These are phyloP conservation scores for Lasioglossum morio DNA, from an alignment of 2,888 invertebrate genomes.

Conservation along the genomic window DNA sequence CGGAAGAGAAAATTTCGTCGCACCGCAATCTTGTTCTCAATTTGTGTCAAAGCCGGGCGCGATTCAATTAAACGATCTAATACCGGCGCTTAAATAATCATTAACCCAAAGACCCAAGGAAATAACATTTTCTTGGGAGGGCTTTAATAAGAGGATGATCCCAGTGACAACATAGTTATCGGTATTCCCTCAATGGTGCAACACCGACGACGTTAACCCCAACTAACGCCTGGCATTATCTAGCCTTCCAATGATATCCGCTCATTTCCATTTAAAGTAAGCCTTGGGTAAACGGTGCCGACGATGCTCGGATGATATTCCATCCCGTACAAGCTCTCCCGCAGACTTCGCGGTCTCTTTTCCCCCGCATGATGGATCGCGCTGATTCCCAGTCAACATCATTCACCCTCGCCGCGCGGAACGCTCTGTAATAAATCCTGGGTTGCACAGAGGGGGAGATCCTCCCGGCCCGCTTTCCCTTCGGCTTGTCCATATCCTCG, in stretches of 20 bases:
- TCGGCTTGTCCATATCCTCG: slow-evolving; percentile 15
- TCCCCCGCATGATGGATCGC: slow-evolving; percentile 38
- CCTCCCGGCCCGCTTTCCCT: background rate
- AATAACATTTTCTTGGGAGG: background rate
- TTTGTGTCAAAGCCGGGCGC: background rate
- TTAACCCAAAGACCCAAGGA: background rate
- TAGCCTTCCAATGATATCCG: slow-evolving; percentile 26
- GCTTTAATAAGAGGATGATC: slow-evolving; percentile 11
- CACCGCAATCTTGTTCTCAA: slow-evolving; percentile 2
- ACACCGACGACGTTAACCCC: slow-evolving; percentile 11
- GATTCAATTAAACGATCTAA: background rate
- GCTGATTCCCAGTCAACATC: slow-evolving; percentile 38
- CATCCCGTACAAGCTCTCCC: slow-evolving; percentile 16
- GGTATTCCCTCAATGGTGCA: slow-evolving; percentile 1
- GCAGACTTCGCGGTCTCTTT: slow-evolving; percentile 23
- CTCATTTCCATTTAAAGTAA: slow-evolving; percentile 57
- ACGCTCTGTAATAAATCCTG: slow-evolving; percentile 22
- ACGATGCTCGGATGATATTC: slow-evolving; percentile 15
- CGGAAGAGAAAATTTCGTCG: background rate
- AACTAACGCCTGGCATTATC: slow-evolving; percentile 25
- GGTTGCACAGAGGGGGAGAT: background rate
- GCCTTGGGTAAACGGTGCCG: slow-evolving; percentile 31
- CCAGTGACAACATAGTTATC: slow-evolving; percentile 13
- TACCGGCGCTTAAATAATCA: background rate
- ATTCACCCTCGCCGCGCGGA: slow-evolving; percentile 14